Evolutionary conservation across 2,888 invertebrate genomes (phyloP).

Genomic region (Orthosia gracilis): DNA sequence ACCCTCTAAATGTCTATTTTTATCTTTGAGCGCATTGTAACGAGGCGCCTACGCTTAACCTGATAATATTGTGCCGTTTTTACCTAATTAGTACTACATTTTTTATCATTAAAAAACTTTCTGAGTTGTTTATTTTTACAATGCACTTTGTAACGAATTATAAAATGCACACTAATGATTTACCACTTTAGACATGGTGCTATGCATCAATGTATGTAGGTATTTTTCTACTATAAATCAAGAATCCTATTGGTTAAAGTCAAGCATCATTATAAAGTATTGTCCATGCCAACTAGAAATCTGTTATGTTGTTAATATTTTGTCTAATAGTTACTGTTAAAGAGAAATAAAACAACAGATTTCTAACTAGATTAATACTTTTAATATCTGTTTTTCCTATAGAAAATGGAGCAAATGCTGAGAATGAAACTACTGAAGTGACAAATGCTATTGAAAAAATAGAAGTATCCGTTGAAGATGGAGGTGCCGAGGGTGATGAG

Average conservation of each 20-base stretch:
- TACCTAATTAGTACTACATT: constrained; percentile 33
- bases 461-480: constrained; percentile 85
- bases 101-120: background rate
- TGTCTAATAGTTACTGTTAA: background rate
- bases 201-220: background rate
- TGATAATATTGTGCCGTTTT: constrained; percentile 56
- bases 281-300: background rate
- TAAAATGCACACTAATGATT: background rate
- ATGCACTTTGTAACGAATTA: background rate
- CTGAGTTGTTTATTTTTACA: background rate
- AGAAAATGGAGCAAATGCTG: constrained; percentile 70
- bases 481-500: constrained; percentile 88
- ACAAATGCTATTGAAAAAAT: constrained; percentile 75
- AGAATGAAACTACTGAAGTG: constrained; percentile 68
- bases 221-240: constrained; percentile 8
- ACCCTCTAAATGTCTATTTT: constrained; percentile 57
- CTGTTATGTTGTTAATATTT: background rate
- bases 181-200: constrained; percentile 3
- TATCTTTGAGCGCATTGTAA: constrained; percentile 65
- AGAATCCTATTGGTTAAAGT: constrained; percentile 4
- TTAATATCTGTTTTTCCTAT: constrained; percentile 16
- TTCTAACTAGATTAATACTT: background rate
- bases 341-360: background rate
- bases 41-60: constrained; percentile 56
- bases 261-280: constrained; percentile 6